These are phyloP conservation scores for Corythaeola cristata DNA, from an alignment of 2,113 vertebrate genomes.

Conservation along the genomic window DNA sequence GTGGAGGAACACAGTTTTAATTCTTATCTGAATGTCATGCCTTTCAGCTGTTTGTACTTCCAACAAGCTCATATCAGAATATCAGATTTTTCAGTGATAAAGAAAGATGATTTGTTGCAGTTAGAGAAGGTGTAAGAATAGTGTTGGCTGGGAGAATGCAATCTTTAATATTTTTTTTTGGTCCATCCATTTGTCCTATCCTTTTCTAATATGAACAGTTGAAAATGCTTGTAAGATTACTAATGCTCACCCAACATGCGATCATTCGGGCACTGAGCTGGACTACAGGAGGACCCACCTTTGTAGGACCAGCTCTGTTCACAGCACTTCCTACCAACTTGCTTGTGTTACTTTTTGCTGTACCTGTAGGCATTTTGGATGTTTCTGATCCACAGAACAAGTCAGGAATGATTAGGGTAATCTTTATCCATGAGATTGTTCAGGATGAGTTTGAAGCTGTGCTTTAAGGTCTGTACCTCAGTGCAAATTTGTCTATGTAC, in stretches of 20 bases:
- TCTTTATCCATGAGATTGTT: background rate
- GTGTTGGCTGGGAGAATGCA: background rate
- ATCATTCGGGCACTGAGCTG: background rate
- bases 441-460: background rate
- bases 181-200: background rate
- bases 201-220: background rate
- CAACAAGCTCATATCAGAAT: background rate
- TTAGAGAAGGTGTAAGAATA: background rate
- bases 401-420: background rate
- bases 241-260: background rate
- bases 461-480: background rate
- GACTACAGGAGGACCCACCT: background rate
- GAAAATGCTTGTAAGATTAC: background rate
- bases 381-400: background rate
- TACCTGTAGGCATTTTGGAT: background rate
- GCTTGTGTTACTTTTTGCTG: background rate
- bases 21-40: background rate
- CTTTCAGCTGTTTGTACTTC: background rate
- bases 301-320: background rate
- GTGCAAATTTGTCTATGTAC: background rate
- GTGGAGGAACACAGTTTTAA: background rate
- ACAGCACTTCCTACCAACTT: background rate
- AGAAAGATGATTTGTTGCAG: background rate
- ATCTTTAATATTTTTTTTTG: background rate
- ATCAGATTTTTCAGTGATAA: background rate